Conservation (phyloP, 2,888 invertebrate species). For the Drosophila fungiperda region DNA sequence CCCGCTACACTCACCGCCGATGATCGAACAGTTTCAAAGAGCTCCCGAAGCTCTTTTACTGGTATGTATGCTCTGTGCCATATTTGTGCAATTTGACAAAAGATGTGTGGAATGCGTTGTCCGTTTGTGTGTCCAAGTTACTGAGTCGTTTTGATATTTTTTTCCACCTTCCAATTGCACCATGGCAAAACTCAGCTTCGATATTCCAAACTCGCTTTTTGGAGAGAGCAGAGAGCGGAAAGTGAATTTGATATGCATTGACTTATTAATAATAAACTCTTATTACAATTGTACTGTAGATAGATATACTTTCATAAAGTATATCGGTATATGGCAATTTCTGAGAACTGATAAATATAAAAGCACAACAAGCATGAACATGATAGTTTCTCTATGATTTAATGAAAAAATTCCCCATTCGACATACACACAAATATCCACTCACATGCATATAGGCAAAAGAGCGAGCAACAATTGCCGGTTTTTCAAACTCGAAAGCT, state of each 20-base stretch:
- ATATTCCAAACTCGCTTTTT: background rate
- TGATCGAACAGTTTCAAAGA: constrained; percentile 7
- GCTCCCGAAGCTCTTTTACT: constrained; percentile 12
- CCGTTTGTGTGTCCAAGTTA: background rate
- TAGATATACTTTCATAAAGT: no score
- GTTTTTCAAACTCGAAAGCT: constrained; percentile 34
- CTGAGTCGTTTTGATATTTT: background rate
- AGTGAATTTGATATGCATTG: background rate
- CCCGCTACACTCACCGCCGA: background rate
- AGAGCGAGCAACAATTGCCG: background rate
- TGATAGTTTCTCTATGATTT: no score
- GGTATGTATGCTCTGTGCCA: constrained; percentile 13
- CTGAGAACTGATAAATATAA: background rate
- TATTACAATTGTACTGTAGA: no score
- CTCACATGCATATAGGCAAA: background rate
- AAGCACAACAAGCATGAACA: no score
- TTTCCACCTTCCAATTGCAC: background rate
- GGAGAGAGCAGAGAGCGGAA: background rate
- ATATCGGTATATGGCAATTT: background rate
- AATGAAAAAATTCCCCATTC: no score
- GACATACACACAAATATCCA: background rate
- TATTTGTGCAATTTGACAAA: constrained; percentile 63
- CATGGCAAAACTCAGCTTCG: background rate
- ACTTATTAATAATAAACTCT: background rate
- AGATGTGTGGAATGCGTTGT: no score